Conservation (phyloP, 2,797 vertebrate species). For the Bradypus variegatus region DNA sequence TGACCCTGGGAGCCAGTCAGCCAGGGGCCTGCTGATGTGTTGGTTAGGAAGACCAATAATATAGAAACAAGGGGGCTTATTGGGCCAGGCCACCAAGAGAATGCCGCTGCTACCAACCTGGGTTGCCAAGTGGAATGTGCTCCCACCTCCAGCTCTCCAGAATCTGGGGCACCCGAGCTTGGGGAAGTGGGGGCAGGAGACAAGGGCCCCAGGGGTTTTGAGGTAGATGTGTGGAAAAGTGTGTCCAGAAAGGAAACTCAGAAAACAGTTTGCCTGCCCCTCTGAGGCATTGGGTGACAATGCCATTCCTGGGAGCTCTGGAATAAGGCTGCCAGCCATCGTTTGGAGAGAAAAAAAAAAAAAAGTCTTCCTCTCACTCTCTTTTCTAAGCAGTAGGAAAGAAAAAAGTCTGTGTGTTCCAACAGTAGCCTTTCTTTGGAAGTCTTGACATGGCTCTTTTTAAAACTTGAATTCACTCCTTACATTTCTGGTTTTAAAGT, state of each 20-base stretch:
- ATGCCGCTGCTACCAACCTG: rapidly evolving
- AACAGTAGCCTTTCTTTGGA: neutral
- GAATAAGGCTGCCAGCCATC: neutral
- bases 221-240: neutral
- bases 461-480: neutral
- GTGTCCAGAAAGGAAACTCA: neutral
- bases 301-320: neutral
- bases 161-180: neutral
- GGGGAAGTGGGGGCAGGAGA: neutral
- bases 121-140: neutral
- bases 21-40: neutral
- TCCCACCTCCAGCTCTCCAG: neutral
- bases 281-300: no score
- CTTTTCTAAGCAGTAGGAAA: neutral
- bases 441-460: neutral
- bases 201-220: neutral
- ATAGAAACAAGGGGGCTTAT: neutral
- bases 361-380: neutral
- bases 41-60: neutral
- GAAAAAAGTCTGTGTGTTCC: neutral
- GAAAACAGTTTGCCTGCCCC: neutral
- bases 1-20: neutral
- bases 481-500: slow-evolving; percentile 38
- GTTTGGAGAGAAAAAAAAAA: neutral
- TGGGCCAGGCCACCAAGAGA: neutral